These are phyloP conservation scores for Coptodon rendalli DNA, from an alignment of 2,113 vertebrate genomes.

Conservation along the genomic window DNA sequence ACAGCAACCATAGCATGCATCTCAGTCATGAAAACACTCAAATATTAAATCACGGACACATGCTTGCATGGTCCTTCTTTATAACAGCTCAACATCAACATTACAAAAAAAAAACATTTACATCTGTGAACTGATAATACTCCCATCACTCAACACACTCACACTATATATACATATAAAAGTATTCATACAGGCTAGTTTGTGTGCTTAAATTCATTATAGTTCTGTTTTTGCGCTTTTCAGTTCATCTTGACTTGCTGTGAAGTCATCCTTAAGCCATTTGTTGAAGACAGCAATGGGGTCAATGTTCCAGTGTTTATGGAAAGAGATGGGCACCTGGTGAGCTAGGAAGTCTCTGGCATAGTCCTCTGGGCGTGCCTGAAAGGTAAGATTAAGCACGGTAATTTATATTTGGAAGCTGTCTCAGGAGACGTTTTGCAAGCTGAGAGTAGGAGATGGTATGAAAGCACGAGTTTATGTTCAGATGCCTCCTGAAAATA, in stretches of 20 bases:
- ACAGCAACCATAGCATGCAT: conserved; percentile 25
- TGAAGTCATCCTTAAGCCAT: conserved; percentile 78
- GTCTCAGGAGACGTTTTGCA: neutral
- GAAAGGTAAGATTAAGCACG: conserved; percentile 38
- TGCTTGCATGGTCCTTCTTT: neutral
- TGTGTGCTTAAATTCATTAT: conserved; percentile 53
- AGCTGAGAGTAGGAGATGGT: neutral
- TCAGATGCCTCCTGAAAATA: neutral
- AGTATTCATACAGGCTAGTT: neutral
- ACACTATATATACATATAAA: neutral
- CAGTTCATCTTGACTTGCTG: conserved; percentile 22
- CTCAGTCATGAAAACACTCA: conserved; percentile 15
- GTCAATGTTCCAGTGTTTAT: conserved; percentile 97
- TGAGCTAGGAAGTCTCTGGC: conserved; percentile 85
- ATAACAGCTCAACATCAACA: conserved; percentile 25
- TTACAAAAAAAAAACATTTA: conserved; percentile 51
- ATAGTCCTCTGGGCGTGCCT: conserved; percentile 95
- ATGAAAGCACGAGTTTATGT: neutral
- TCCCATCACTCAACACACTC: neutral
- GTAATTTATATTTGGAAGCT: conserved; percentile 26
- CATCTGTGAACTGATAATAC: conserved; percentile 3
- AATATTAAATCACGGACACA: neutral
- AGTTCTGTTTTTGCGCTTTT: conserved; percentile 76
- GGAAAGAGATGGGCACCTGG: conserved; percentile 94
- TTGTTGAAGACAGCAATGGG: conserved; percentile 85